phyloP scores from a whole-genome alignment of 2,888 invertebrate genomes.

The Nycteola revayana region DNA sequence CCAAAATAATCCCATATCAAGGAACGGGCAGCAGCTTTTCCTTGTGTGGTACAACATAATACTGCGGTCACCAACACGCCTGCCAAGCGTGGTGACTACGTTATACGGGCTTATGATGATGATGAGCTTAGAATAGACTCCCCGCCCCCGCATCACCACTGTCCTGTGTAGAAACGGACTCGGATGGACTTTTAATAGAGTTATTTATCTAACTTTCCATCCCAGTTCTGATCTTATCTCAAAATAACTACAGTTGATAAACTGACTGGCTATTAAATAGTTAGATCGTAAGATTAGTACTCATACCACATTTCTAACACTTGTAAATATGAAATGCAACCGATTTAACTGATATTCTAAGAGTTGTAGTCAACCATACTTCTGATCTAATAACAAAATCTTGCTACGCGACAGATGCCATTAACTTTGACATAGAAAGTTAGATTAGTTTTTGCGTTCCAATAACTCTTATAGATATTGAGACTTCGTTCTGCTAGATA shows the following conservation, averaged over 20 bases:
- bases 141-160: too few species aligned
- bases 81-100: too few species aligned
- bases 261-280: conserved; percentile 33
- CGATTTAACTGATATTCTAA: conserved; percentile 8
- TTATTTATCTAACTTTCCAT: conserved; percentile 32
- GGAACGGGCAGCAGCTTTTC: too few species aligned
- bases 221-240: conserved; percentile 40
- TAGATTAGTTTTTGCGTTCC: too few species aligned
- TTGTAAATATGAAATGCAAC: conserved; percentile 20
- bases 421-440: conserved; percentile 34
- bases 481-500: conserved; percentile 29
- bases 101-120: too few species aligned
- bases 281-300: conserved; percentile 36
- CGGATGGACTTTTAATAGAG: too few species aligned
- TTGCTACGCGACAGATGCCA: conserved; percentile 24
- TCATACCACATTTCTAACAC: conserved; percentile 23
- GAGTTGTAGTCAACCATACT: conserved; percentile 9
- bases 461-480: too few species aligned
- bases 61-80: too few species aligned
- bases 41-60: too few species aligned
- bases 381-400: conserved; percentile 14
- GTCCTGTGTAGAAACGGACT: too few species aligned
- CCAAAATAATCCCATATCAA: too few species aligned
- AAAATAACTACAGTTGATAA: conserved; percentile 32
- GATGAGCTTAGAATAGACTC: too few species aligned